These are phyloP conservation scores for Podabrus alpinus DNA, from an alignment of 2,888 invertebrate genomes.

Conservation along the genomic window DNA sequence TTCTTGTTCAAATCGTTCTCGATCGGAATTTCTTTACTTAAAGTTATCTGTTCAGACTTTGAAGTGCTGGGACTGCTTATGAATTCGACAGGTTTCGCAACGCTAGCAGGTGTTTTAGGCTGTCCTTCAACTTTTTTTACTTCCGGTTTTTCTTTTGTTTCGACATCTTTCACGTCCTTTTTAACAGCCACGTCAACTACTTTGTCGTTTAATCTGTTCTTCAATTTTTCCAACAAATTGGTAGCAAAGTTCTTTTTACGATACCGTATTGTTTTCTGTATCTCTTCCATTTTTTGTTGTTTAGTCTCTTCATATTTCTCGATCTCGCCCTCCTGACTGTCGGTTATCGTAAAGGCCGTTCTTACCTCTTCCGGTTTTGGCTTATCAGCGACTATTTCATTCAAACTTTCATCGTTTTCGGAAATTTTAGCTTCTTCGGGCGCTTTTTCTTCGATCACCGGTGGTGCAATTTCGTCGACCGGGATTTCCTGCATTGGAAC, in stretches of 20 bases:
- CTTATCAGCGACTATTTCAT: background rate
- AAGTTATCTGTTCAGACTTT: background rate
- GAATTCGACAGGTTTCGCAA: background rate
- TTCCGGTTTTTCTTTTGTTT: background rate
- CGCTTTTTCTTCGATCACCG: background rate
- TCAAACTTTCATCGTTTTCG: background rate
- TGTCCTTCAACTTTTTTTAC: background rate
- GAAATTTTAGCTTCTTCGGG: background rate
- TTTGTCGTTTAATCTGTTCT: conserved; percentile 33
- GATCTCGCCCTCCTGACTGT: background rate
- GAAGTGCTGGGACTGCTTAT: background rate
- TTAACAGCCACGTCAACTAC: conserved; percentile 48
- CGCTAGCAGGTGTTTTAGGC: background rate
- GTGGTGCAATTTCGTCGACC: background rate
- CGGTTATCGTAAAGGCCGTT: background rate
- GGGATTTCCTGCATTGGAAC: background rate
- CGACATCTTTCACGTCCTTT: conserved; percentile 29
- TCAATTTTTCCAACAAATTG: conserved; percentile 47
- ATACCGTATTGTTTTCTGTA: conserved; percentile 48
- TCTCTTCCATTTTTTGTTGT: conserved; percentile 58
- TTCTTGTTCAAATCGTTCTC: background rate
- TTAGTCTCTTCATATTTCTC: conserved; percentile 57
- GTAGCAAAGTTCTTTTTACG: conserved; percentile 38
- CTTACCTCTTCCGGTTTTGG: background rate
- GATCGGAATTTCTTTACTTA: background rate